phyloP scores from a whole-genome alignment of 2,113 vertebrate species.

The Mobula hypostoma region DNA sequence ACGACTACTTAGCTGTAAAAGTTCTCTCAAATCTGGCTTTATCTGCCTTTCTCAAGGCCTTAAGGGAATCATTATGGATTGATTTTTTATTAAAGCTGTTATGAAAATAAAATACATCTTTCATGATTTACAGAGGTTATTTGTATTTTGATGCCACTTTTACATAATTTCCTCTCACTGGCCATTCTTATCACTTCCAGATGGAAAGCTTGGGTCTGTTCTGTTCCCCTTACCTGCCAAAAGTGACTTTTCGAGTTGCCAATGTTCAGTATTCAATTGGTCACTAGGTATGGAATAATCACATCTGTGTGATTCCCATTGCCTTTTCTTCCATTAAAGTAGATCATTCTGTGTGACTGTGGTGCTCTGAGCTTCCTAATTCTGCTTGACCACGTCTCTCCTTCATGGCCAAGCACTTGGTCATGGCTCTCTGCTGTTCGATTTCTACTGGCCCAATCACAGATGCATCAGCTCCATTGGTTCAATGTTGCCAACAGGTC shows the following conservation, averaged over 20 bases:
- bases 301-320: neutral
- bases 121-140: neutral
- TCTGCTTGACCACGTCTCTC: neutral
- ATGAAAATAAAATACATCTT: neutral
- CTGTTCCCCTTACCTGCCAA: neutral
- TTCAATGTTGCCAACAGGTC: too few species aligned
- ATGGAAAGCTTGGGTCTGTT: neutral
- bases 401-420: neutral
- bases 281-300: neutral
- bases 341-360: neutral
- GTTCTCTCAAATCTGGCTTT: neutral
- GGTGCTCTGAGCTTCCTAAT: neutral
- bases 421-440: too few species aligned
- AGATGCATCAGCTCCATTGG: neutral
- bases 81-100: neutral
- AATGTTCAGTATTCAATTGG: neutral
- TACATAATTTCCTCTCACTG: neutral
- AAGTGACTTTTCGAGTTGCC: neutral
- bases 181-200: conserved; percentile 3
- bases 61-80: neutral
- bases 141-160: neutral
- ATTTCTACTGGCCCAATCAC: neutral
- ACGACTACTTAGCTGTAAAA: neutral
- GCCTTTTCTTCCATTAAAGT: neutral
- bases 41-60: neutral